Evolutionary conservation across 2,888 invertebrate genomes (phyloP), one percentile per base, ranked within the genome.

Genomic region (Tenodera sinensis): DNA sequence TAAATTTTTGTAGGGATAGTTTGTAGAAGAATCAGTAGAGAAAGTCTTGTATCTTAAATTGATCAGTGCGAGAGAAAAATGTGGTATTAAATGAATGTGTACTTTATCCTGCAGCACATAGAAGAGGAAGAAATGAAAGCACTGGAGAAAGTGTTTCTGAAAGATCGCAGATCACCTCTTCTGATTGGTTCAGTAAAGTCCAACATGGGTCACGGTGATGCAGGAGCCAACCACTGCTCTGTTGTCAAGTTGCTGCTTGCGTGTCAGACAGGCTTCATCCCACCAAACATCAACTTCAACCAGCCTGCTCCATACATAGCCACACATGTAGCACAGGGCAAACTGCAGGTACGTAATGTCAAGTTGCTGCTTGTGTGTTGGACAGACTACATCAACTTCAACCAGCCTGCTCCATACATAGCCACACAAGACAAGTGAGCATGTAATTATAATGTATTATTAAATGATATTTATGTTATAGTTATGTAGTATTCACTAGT

Each of bases 121-220:
- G 95, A 95, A 91, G 95, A 95, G 20, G 94, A 94, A 91, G 95
- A 95, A 92, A 93, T 94, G 47, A 94, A 94, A 91, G 93, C 94
- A 27, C 94, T 95, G 90, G 92, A 93, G 30, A 94, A 94, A 89
- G 92, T 93, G 42, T 93, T 94, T 91, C 93, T 93, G 90, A 90
- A 92, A 54, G 92, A 93, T 90, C 91, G 94, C 71, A 94, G 94
- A 0, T 94, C 94, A 83, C 94, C 95, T 8, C 93, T 95, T n/a
- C 92, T 94, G 28, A 94, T 95, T 89, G 95, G 95, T 12, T 95
- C 95, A 0, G 94, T 95, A 81, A 95, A 95, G 91, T 94, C 95
- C 83, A 95, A 95, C 92, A 94, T 95, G 93, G 95, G 95, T 3
- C 95, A 95, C 91, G 93, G 95, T 9, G 95, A 95, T 91, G 94